Base-by-base conservation (phyloP, 2,888 invertebrate species). In the Tanypteryx hageni region DNA sequence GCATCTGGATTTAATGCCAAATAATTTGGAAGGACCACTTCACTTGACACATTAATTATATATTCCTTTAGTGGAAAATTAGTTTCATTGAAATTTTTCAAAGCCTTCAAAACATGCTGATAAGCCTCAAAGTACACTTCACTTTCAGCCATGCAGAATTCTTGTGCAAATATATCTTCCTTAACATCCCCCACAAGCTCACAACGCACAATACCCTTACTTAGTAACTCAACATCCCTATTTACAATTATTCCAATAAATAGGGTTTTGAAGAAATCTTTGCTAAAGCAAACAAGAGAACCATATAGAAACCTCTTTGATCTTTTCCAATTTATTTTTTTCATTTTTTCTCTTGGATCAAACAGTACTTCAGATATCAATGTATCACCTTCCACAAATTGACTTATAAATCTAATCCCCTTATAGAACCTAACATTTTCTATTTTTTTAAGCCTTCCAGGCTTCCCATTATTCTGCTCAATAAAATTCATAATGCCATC, bases 71-170 rank as follows among this genome's bases (percentile, higher is more conserved):
- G 96, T 0, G 98, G 97, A 93, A 98, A 96, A 58, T 96, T 95
- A 10, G 96, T 95, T 44, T 95, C 94, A 82, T 95, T 95, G 92
- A 97, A 96, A 0, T 95, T 95, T 94, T 97, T 96, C 57, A 98
- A 94, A n/a, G 97, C 97, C 93, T 96, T 96, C 92, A 98, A 95
- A 0, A 98, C 97, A 94, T 97, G 97, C 93, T 97, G 96, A 94
- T 98, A 98, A 0, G 98, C 97, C 94, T 98, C 98, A 94, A 98
- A 98, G 94, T 97, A 98, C 0, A 97, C 97, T 92, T 96, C 97
- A 92, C 97, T 97, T 94, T 98, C 98, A 3, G 97, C 96, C 97
- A 98, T 97, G 0, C 96, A 94, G 93, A 96, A 96, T 0, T 95
- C 93, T 93, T 95, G 94, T 0, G 95, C 94, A 56, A 94, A 94